These are phyloP conservation scores for Hermodice carunculata DNA, from an alignment of 2,888 invertebrate genomes.

Conservation along the genomic window DNA sequence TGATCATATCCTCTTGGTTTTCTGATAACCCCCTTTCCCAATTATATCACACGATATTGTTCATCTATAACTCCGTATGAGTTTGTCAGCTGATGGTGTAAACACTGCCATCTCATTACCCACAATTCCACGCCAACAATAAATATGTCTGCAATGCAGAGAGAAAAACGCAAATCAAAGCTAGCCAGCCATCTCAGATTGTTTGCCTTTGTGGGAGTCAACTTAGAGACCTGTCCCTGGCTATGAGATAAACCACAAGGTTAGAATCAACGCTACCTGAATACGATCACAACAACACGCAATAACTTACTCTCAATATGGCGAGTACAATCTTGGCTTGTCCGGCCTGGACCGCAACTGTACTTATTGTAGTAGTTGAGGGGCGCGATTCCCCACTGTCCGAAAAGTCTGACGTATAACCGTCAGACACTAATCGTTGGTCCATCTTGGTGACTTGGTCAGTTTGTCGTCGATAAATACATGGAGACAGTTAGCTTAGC, in stretches of 20 bases:
- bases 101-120: too few species aligned
- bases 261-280: too few species aligned
- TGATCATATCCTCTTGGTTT: too few species aligned
- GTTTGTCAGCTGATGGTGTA: too few species aligned
- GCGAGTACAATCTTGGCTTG: constrained; percentile 89
- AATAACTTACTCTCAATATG: constrained; percentile 85
- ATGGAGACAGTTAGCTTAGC: neutral
- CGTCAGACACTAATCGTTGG: constrained; percentile 7
- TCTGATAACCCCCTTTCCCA: too few species aligned
- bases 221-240: neutral
- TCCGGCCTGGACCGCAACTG: constrained; percentile 90
- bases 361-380: constrained; percentile 83
- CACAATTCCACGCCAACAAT: too few species aligned
- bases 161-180: neutral
- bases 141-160: too few species aligned
- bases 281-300: too few species aligned
- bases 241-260: too few species aligned
- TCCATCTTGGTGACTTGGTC: neutral
- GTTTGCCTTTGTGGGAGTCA: neutral
- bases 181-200: neutral
- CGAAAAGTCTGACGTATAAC: constrained; percentile 34
- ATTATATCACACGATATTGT: too few species aligned
- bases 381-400: constrained; percentile 60
- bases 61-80: too few species aligned
- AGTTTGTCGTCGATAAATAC: neutral